Conservation (phyloP, 2,113 vertebrate genomes). For the Nyctereutes procyonoides region DNA sequence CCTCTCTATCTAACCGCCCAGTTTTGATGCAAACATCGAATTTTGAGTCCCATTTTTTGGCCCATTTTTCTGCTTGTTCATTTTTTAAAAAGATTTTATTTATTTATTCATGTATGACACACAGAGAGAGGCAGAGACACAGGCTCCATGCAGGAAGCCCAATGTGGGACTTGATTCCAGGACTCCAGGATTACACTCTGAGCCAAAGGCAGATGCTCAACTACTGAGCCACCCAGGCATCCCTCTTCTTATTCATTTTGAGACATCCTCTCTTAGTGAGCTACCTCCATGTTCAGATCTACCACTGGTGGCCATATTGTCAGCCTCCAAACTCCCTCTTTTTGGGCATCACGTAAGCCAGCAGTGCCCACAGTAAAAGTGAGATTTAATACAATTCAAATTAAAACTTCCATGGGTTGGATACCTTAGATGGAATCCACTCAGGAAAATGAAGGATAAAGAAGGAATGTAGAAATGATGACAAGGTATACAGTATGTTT, state of each 20-base stretch:
- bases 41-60: not conserved
- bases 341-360: not conserved
- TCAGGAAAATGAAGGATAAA: not conserved
- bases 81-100: not conserved
- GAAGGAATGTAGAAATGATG: slow-evolving; percentile 13
- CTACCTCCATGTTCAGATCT: not conserved
- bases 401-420: not conserved
- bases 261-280: not conserved
- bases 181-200: too few species aligned
- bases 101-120: too few species aligned
- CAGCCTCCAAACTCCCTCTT: not conserved
- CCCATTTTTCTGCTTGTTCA: not conserved
- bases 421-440: not conserved
- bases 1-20: not conserved
- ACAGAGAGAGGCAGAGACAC: too few species aligned
- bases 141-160: too few species aligned
- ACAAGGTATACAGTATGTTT: not conserved
- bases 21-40: not conserved
- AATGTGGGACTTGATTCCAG: too few species aligned
- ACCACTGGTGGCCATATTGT: not conserved
- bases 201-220: too few species aligned
- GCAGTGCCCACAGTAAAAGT: not conserved
- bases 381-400: not conserved
- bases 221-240: too few species aligned
- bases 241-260: not conserved